Percentiles rank a stretch among this genome's conserved stretches.
These are phyloP conservation scores for Leucophenga montana DNA, from an alignment of 2,888 invertebrate species.

Conservation along the genomic window DNA sequence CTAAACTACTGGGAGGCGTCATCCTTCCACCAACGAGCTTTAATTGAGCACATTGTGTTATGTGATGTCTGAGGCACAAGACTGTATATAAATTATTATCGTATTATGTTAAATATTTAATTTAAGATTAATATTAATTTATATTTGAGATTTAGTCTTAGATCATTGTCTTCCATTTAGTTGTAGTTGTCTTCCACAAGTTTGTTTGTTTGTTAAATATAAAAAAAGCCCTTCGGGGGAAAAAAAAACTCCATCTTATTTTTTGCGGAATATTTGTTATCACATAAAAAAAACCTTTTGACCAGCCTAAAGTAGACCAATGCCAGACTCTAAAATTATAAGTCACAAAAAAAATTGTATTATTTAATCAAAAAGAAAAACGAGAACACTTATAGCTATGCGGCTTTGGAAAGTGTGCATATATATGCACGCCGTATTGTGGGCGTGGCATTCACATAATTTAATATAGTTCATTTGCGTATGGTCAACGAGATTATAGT, in stretches of 20 bases:
- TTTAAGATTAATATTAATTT: conserved; percentile 22
- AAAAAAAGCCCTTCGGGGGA: conserved; percentile 8
- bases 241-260: conserved; percentile 2
- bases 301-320: too few relatives aligned
- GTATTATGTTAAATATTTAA: neutral
- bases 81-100: neutral
- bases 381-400: too few relatives aligned
- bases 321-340: too few relatives aligned
- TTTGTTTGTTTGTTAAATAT: conserved; percentile 46
- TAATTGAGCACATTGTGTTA: neutral
- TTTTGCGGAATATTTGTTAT: neutral
- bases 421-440: too few relatives aligned
- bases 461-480: too few relatives aligned
- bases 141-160: conserved; percentile 36
- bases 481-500: too few relatives aligned
- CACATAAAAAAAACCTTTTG: too few relatives aligned
- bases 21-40: neutral
- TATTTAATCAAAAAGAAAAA: too few relatives aligned
- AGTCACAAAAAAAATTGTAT: too few relatives aligned
- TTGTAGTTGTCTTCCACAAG: conserved; percentile 59
- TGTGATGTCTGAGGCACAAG: neutral
- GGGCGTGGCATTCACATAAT: too few relatives aligned
- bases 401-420: too few relatives aligned
- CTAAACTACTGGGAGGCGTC: too few relatives aligned
- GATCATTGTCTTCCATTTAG: conserved; percentile 34